Evolutionary conservation across 2,888 invertebrate genomes (phyloP), one percentile per base, ranked within the genome.

Genomic region (Cosmia pyralina): DNA sequence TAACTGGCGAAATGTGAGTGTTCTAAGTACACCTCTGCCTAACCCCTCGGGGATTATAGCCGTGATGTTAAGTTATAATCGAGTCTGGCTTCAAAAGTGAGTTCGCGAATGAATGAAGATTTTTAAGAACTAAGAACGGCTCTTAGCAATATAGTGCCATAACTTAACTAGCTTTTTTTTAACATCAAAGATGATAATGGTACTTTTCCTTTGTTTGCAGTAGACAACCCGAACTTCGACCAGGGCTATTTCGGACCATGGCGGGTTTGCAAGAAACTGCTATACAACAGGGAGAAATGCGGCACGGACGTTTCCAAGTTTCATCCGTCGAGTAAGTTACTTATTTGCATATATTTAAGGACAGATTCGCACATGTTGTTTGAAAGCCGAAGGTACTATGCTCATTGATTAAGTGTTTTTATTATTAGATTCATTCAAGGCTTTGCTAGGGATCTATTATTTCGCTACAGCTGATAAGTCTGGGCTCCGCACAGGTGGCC

Each of bases 181-280:
- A 17, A 38, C 4, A 22, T 58, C 3, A 7, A 38, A 19, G 4
- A 52, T 58, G 13, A 62, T 53, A 44, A 80, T 64, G 17, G 44
- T 34, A 58, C 75, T 57, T 50, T 81, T 83, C 48, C 82, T 73
- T 93, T 92, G 87, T 91, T 87, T 82, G 59, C 96, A 98, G 98
- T 96, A 89, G 97, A 97, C 73, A 96, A 96, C 85, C 95, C 94
- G 85, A 97, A 97, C 88, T 97, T 97, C 88, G 98, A 98, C 92
- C 97, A 97, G 84, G 98, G 98, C 62, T 98, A 98, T 94, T 98
- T 98, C 91, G 98, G 98, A 79, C 98, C 98, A 90, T 98, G 98
- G 98, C 97, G 97, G 89, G 97, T 98, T 76, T 98, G 98, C 97
- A 98, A 98, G 95, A 97, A 97, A 89, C 95, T 98, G 85, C 96